A percentile compares a stretch with the other conserved stretches of the same genome.
phyloP scores from a whole-genome alignment of 1,140 invertebrate genomes.

The Microplitis mediator region DNA sequence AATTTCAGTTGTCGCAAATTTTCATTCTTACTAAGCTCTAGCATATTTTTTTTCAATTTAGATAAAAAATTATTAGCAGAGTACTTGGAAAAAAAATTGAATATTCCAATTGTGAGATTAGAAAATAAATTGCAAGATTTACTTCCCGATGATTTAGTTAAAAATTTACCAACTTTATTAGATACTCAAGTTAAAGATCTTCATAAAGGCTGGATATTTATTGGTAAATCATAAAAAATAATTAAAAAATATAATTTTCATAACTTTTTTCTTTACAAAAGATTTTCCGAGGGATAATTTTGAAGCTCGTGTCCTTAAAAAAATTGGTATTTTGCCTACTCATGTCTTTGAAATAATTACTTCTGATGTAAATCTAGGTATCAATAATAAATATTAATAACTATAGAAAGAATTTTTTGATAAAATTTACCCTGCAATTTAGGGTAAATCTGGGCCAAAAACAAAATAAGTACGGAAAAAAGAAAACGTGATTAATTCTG shows the following conservation, averaged over 20 bases:
- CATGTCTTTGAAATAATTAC: conserved; percentile 60
- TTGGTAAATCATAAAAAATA: conserved; percentile 38
- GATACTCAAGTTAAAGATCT: conserved; percentile 30
- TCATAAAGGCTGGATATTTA: conserved; percentile 46
- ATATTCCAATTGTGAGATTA: conserved; percentile 38
- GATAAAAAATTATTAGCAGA: conserved; percentile 44
- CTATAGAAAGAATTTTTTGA: too few species aligned
- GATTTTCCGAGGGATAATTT: conserved; percentile 55
- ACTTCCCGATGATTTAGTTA: conserved; percentile 31
- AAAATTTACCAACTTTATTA: conserved; percentile 36
- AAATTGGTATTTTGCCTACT: conserved; percentile 59
- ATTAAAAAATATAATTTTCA: neutral
- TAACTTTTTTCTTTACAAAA: conserved; percentile 11
- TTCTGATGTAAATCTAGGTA: conserved; percentile 34
- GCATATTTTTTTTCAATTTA: conserved; percentile 1
- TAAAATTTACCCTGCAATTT: too few species aligned
- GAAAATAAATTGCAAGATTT: conserved; percentile 34
- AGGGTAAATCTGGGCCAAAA: too few species aligned
- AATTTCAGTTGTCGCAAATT: too few species aligned
- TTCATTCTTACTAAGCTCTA: too few species aligned
- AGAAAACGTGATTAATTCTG: too few species aligned
- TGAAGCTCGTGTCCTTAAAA: conserved; percentile 57
- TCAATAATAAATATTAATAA: neutral
- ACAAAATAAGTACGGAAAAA: too few species aligned
- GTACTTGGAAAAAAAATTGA: conserved; percentile 46